A percentile compares a stretch with the other conserved stretches of the same genome.
Evolutionary conservation across 2,113 vertebrate species (phyloP).

Genomic region (Tyto alba): DNA sequence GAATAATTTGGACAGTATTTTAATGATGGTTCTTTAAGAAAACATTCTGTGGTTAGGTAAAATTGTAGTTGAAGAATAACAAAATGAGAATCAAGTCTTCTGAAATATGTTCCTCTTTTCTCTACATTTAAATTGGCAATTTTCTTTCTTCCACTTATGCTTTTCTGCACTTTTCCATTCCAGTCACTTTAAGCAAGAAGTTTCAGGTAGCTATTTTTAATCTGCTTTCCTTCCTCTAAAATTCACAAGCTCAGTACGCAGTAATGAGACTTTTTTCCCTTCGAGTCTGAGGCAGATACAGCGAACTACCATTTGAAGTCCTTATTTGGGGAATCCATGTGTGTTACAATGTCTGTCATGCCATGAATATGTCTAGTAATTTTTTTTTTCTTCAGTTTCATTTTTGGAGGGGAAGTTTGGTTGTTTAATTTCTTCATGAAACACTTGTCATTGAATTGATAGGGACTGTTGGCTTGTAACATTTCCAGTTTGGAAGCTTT

Average conservation of each 20-base stretch:
- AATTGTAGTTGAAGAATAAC: background rate
- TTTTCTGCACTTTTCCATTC: background rate
- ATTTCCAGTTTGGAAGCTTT: background rate
- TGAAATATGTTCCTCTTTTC: background rate
- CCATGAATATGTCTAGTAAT: background rate
- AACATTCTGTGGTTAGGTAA: background rate
- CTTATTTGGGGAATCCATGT: background rate
- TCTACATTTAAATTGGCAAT: rapidly evolving
- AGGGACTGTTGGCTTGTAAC: background rate
- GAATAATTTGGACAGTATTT: background rate
- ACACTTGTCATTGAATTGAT: background rate
- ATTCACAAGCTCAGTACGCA: background rate
- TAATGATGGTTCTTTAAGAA: background rate
- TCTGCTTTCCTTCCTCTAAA: background rate
- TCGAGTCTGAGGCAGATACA: background rate
- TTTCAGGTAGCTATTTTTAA: background rate
- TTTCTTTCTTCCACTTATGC: background rate
- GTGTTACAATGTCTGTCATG: background rate
- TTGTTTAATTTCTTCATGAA: background rate
- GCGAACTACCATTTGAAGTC: background rate
- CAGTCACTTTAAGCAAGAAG: background rate
- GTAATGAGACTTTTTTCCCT: background rate
- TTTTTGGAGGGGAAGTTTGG: background rate
- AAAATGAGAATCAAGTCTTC: background rate
- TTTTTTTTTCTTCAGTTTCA: background rate